Evolutionary conservation across 2,797 vertebrate species (phyloP).

Genomic region (Lerista edwardsae): DNA sequence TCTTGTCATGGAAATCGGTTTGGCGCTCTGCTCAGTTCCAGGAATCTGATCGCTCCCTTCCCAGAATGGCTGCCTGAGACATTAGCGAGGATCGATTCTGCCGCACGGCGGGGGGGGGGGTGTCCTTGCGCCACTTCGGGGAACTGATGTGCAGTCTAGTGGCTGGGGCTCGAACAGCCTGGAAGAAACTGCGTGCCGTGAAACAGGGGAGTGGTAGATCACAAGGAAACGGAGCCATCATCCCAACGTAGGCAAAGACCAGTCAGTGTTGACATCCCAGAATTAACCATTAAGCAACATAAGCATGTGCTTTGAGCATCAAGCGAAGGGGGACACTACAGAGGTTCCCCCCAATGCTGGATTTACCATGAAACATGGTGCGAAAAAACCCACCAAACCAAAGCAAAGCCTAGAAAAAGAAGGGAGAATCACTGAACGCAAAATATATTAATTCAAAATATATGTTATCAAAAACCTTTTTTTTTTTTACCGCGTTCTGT

Average conservation of each 20-base stretch:
- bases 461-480: too few relatives aligned
- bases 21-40: not conserved
- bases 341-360: too few relatives aligned
- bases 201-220: not conserved
- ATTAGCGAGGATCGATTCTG: accelerated
- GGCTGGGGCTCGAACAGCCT: not conserved
- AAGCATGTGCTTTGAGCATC: too few relatives aligned
- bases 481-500: too few relatives aligned
- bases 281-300: too few relatives aligned
- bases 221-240: not conserved
- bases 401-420: too few relatives aligned
- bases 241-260: not conserved
- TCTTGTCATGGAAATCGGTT: conserved; percentile 34
- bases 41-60: conserved; percentile 58
- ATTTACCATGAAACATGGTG: too few relatives aligned
- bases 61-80: conserved; percentile 51
- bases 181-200: not conserved
- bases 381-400: too few relatives aligned
- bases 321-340: too few relatives aligned
- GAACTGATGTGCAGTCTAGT: accelerated
- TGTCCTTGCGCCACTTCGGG: accelerated
- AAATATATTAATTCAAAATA: too few relatives aligned
- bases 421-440: too few relatives aligned
- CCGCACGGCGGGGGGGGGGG: not conserved
- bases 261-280: too few relatives aligned